Evolutionary conservation across 1,140 invertebrate genomes (phyloP).

Genomic region (Temnothorax curvispinosus): DNA sequence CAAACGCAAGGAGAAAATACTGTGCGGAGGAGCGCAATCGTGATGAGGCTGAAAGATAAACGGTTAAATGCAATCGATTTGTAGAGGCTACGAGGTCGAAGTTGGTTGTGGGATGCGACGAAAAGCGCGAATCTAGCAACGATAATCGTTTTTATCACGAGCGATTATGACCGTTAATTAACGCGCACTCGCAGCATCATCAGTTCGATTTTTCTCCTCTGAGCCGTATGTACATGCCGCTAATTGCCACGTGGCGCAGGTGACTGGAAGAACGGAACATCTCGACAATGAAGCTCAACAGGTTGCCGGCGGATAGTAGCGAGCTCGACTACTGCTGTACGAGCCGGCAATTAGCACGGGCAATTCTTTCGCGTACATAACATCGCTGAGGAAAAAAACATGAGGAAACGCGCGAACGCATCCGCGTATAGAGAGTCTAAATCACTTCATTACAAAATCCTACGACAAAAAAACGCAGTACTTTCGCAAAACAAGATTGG

Average conservation of each 20-base stretch:
- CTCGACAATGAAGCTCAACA: constrained; percentile 54
- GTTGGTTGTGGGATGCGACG: not conserved
- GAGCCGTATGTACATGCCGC: not conserved
- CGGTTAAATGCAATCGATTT: constrained; percentile 3
- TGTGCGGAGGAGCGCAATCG: not conserved
- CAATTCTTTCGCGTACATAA: constrained; percentile 21
- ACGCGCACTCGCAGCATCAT: constrained; percentile 24
- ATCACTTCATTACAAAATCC: constrained; percentile 12
- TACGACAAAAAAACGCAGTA: not conserved
- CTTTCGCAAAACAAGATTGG: not conserved
- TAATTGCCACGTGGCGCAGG: constrained; percentile 52
- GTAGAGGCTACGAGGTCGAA: not conserved
- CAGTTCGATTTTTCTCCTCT: constrained; percentile 14
- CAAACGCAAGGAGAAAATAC: not conserved
- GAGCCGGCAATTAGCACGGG: constrained; percentile 36
- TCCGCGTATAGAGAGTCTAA: not conserved
- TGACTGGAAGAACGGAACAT: constrained; percentile 58
- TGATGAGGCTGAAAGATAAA: not conserved
- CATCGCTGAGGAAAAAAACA: not conserved
- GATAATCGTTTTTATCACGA: not conserved
- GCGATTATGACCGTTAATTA: constrained; percentile 35
- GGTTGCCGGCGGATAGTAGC: constrained; percentile 36
- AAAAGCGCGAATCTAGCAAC: not conserved
- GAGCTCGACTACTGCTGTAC: constrained; percentile 1
- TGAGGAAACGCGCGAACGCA: not conserved